Evolutionary conservation across 2,113 vertebrate species (phyloP).

Genomic region (Arvicanthis niloticus): DNA sequence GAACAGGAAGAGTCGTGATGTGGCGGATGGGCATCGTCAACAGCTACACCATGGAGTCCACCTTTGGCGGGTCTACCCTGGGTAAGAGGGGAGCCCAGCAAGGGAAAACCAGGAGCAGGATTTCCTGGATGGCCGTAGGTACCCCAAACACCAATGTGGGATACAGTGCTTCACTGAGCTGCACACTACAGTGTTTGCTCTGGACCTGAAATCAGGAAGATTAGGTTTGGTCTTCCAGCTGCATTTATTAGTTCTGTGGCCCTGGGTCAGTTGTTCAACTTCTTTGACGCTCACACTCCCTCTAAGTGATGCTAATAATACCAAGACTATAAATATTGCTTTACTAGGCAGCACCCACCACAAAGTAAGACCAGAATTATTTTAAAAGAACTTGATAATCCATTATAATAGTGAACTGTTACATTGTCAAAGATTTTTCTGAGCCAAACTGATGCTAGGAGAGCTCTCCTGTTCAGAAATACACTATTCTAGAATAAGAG

Average conservation of each 20-base stretch:
- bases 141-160: background rate
- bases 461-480: background rate
- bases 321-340: background rate
- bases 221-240: background rate
- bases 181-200: accelerated
- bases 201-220: background rate
- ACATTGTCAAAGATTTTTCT: constrained; percentile 27
- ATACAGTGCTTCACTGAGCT: background rate
- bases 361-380: background rate
- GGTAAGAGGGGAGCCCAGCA: constrained; percentile 83
- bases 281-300: background rate
- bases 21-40: constrained; percentile 94
- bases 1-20: constrained; percentile 94
- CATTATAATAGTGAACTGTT: background rate
- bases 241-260: background rate
- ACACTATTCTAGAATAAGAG: background rate
- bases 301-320: background rate
- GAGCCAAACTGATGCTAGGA: background rate
- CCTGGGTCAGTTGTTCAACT: background rate
- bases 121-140: background rate
- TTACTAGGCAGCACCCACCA: background rate
- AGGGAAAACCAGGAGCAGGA: background rate
- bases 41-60: constrained; percentile 96
- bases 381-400: background rate
- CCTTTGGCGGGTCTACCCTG: constrained; percentile 94